Conservation (phyloP, 2,888 invertebrate genomes). For the Mesorhabditis belari region DNA sequence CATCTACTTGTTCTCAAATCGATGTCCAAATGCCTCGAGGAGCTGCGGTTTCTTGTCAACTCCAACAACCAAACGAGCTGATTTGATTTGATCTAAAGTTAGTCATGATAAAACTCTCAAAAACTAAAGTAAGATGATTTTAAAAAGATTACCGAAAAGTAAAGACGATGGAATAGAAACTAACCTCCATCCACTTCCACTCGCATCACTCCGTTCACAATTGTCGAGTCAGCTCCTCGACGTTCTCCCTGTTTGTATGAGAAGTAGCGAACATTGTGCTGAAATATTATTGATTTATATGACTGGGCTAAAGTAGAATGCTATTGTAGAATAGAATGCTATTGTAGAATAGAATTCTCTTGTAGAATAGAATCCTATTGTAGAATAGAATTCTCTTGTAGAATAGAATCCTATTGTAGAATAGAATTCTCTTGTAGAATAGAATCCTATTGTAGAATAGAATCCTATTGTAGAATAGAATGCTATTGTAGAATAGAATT, state of each 20-base stretch:
- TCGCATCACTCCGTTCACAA: constrained; percentile 66
- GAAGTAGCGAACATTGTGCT: constrained; percentile 10
- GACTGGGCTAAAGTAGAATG: too few relatives aligned
- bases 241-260: constrained; percentile 74
- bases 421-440: too few relatives aligned
- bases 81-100: background rate
- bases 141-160: background rate
- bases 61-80: background rate
- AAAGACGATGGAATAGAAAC: background rate
- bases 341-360: too few relatives aligned
- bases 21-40: background rate
- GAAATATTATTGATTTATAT: background rate
- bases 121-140: too few relatives aligned
- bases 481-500: too few relatives aligned
- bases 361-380: too few relatives aligned
- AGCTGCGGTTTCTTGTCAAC: background rate
- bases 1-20: background rate
- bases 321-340: too few relatives aligned
- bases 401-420: too few relatives aligned
- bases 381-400: too few relatives aligned
- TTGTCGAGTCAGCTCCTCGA: constrained; percentile 85
- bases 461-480: too few relatives aligned
- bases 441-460: too few relatives aligned
- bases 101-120: too few relatives aligned
- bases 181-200: background rate